These are phyloP conservation scores for Callyntrura sp. DNA, from an alignment of 2,888 invertebrate species.

Conservation along the genomic window DNA sequence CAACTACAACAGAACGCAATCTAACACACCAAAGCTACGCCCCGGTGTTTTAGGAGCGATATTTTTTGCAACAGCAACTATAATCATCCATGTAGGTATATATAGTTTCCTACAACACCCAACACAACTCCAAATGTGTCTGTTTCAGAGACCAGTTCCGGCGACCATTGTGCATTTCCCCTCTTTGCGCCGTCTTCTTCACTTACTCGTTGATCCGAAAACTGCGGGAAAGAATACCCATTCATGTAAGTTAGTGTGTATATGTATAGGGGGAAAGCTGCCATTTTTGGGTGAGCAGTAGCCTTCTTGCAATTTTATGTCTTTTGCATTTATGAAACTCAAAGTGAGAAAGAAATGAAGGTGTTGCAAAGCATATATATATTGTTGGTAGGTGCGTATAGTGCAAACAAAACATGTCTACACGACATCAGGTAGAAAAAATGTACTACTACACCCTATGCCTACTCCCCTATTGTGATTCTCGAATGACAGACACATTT, in stretches of 20 bases:
- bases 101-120: not conserved
- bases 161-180: conserved; percentile 67
- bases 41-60: not conserved
- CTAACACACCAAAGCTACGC: too few species aligned
- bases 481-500: conserved; percentile 27
- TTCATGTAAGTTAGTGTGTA: not conserved
- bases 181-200: conserved; percentile 17
- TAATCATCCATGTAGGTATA: conserved; percentile 12
- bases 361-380: not conserved
- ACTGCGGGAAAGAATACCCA: conserved; percentile 6
- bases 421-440: not conserved
- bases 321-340: not conserved
- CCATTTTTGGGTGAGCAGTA: not conserved
- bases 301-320: conserved; percentile 6
- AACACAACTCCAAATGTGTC: not conserved
- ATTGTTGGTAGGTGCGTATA: too few species aligned
- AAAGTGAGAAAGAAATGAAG: conserved; percentile 33
- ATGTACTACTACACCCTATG: not conserved
- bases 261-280: too few species aligned
- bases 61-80: conserved; percentile 1
- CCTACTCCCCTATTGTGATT: not conserved
- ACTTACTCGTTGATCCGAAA: conserved; percentile 52
- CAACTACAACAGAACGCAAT: not conserved
- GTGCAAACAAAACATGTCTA: too few species aligned
- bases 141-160: conserved; percentile 40